phyloP scores from a whole-genome alignment of 2,797 vertebrate genomes.

The Eulemur rubriventer region DNA sequence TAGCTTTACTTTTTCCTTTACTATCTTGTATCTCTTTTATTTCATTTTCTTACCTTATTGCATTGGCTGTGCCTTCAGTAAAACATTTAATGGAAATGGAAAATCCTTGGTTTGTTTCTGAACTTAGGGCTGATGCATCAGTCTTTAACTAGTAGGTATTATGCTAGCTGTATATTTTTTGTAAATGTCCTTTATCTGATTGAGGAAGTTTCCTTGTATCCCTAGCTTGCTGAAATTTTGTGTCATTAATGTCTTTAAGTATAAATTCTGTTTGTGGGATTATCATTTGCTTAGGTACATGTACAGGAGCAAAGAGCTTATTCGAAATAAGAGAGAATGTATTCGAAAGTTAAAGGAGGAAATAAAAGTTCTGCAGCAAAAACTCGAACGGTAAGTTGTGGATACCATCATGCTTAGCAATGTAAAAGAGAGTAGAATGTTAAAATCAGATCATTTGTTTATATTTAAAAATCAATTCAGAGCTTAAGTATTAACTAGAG shows the following conservation, averaged over 20 bases:
- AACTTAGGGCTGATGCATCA: neutral
- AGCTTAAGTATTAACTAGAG: neutral
- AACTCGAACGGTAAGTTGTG: slow-evolving; percentile 90
- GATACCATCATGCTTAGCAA: neutral
- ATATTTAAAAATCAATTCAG: slow-evolving; percentile 29
- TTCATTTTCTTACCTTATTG: neutral
- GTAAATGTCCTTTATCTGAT: neutral
- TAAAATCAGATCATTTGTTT: neutral
- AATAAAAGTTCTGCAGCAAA: slow-evolving; percentile 91
- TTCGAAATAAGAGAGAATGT: slow-evolving; percentile 91
- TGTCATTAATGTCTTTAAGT: neutral
- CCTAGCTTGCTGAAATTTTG: neutral
- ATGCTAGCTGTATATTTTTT: neutral
- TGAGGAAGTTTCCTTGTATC: neutral
- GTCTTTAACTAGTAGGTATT: neutral
- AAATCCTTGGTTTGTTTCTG: neutral
- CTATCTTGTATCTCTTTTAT: neutral
- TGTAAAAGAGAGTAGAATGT: neutral
- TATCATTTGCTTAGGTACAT: slow-evolving; percentile 89
- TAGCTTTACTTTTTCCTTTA: neutral
- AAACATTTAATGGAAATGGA: neutral
- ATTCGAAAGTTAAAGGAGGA: slow-evolving; percentile 92
- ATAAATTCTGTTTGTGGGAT: neutral
- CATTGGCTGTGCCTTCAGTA: neutral
- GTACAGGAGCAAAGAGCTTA: slow-evolving; percentile 92